A percentile compares a stretch with the other conserved stretches of the same genome.
Evolutionary conservation across 2,113 vertebrate genomes (phyloP).

Genomic region (Ellobius talpinus): DNA sequence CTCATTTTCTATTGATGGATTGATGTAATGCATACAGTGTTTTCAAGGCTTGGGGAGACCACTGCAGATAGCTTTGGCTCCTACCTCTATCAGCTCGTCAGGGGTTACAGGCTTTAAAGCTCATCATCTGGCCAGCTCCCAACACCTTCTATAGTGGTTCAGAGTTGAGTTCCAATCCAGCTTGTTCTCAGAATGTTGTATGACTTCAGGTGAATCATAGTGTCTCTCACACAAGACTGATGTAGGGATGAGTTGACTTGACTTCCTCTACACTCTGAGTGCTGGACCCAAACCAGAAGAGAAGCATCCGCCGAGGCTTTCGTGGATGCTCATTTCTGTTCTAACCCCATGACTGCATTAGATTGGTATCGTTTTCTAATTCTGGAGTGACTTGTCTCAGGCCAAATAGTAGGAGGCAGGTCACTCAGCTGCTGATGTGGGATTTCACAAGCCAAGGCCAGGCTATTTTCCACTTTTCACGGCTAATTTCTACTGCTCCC

Average conservation of each 20-base stretch:
- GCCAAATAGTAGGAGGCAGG: neutral
- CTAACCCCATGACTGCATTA: neutral
- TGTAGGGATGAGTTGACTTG: neutral
- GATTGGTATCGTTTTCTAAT: neutral
- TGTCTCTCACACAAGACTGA: neutral
- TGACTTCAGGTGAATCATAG: neutral
- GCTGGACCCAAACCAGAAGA: neutral
- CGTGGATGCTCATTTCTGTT: neutral
- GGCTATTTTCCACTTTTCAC: rapidly evolving
- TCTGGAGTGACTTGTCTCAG: neutral
- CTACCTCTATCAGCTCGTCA: neutral
- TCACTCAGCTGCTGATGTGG: neutral
- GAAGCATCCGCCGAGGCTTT: neutral
- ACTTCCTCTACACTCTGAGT: neutral
- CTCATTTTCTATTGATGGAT: neutral
- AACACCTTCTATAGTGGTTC: too few species aligned
- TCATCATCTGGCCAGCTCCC: neutral
- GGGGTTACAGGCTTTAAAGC: neutral
- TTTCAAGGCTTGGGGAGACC: neutral
- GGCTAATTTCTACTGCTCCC: neutral
- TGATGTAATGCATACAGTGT: neutral
- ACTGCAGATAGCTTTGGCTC: neutral
- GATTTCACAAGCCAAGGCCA: neutral
- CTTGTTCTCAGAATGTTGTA: neutral
- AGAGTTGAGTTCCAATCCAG: neutral